Evolutionary conservation across 2,888 invertebrate species (phyloP).

Genomic region (Xiphydria camelus): DNA sequence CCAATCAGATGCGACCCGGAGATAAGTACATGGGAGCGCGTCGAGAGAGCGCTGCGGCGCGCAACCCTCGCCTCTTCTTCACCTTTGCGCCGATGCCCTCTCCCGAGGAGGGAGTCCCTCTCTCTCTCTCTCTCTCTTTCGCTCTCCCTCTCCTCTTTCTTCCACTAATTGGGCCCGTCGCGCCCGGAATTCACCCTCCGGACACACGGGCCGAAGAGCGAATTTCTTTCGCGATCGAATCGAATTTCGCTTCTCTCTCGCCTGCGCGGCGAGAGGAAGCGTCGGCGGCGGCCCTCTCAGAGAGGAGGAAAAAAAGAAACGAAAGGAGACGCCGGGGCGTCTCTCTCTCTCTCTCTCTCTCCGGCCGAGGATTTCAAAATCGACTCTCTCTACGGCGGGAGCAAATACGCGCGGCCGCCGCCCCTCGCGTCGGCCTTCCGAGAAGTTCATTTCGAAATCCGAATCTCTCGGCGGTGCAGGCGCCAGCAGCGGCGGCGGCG

Average conservation of each 20-base stretch:
- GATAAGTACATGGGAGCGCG: not conserved
- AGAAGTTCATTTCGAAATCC: slow-evolving; percentile 41
- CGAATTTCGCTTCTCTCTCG: no score
- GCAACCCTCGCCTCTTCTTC: no score
- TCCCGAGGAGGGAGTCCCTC: not conserved
- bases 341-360: no score
- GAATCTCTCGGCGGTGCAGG: slow-evolving; percentile 33
- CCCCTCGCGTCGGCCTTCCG: no score
- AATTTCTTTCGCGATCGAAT: no score
- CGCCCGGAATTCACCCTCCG: not conserved
- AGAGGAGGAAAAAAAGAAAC: not conserved
- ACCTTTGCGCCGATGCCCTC: no score
- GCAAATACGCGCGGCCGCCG: no score
- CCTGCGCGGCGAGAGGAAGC: not conserved
- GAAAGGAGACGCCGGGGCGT: not conserved
- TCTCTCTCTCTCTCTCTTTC: slow-evolving; percentile 12
- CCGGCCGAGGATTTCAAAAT: no score
- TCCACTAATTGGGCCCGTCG: not conserved
- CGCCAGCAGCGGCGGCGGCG: slow-evolving; percentile 26
- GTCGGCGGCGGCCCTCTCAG: not conserved
- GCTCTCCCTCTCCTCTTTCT: slow-evolving; percentile 3
- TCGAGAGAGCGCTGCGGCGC: not conserved
- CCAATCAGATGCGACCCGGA: slow-evolving; percentile 32
- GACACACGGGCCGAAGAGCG: no score
- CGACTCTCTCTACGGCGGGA: no score